Evolutionary conservation across 2,113 vertebrate genomes (phyloP).

Genomic region (Chlorodrepanis virens): DNA sequence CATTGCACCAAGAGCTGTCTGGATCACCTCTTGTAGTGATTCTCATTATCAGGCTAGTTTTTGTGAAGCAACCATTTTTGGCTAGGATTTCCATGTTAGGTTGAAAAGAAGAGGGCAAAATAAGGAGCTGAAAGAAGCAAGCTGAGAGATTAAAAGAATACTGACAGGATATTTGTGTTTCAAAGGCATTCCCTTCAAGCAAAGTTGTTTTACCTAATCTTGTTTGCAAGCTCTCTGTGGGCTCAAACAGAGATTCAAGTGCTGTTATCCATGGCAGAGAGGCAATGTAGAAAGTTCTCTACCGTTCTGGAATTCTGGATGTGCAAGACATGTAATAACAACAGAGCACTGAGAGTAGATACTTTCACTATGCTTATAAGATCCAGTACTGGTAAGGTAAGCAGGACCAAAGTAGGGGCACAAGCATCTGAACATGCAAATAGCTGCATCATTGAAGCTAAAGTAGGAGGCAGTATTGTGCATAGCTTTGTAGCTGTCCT

Average conservation of each 20-base stretch:
- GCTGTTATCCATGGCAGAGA: background rate
- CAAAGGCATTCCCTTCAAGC: background rate
- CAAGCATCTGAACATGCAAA: rapidly evolving
- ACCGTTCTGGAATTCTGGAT: background rate
- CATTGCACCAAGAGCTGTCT: background rate
- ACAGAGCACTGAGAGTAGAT: background rate
- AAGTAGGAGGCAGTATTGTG: background rate
- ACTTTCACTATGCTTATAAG: background rate
- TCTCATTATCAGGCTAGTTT: background rate
- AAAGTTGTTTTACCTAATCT: background rate
- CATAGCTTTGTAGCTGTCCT: background rate
- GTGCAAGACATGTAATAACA: background rate
- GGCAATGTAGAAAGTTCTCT: background rate
- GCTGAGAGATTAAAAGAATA: background rate
- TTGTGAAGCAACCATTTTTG: background rate
- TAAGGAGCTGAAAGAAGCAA: background rate
- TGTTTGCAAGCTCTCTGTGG: background rate
- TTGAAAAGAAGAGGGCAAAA: background rate
- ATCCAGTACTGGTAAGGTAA: background rate
- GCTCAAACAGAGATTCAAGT: background rate
- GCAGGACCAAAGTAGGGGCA: background rate
- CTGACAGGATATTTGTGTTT: background rate
- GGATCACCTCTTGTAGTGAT: background rate
- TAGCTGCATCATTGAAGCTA: background rate
- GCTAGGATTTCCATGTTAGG: background rate